Evolutionary conservation across 1,140 invertebrate species (phyloP), one percentile per base, ranked within the genome.

Genomic region (Heliothis subflexa): DNA sequence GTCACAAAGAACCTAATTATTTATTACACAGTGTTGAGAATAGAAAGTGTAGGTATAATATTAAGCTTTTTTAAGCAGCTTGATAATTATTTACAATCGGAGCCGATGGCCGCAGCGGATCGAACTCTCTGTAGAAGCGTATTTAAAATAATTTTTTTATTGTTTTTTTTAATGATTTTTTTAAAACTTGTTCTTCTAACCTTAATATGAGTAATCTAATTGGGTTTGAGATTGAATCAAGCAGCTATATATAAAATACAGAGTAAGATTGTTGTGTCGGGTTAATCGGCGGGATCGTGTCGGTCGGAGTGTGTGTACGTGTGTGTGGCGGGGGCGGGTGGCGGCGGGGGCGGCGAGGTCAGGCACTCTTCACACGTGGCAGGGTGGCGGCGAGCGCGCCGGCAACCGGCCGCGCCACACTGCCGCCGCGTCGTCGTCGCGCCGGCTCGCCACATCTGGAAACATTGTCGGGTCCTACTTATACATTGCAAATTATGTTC

Each of bases 321-420:
- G 78, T 40, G 72, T 21, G 62, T 62, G 74, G 33, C n/a, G 47
- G 21, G 68, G 73, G 14, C 54, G 40, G 57, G 75, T 68, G 49
- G 82, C 66, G 28, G 71, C 78, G 16, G 80, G 78, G 70, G 70
- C 50, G 61, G 72, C 55, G 57, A 45, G 50, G 16, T 73, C 52
- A 74, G 18, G 40, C 55, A 45, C 72, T 55, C 16, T 57, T 92
- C 87, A 92, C 84, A 92, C 91, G 82, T 91, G 88, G 85, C 90
- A 91, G 50, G 89, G 85, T n/a, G 91, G 90, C 81, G 91, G 91
- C 75, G 91, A 88, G 81, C 90, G 92, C 76, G 89, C 86, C 52
- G 90, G 88, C 79, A 89, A 80, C 33, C 90, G 87, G 62, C 89
- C 90, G 70, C 91, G 90, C 91, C 91, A 93, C 72, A 92, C 88